phyloP scores from a whole-genome alignment of 2,888 invertebrate genomes.

The Cacoxenus indagator region DNA sequence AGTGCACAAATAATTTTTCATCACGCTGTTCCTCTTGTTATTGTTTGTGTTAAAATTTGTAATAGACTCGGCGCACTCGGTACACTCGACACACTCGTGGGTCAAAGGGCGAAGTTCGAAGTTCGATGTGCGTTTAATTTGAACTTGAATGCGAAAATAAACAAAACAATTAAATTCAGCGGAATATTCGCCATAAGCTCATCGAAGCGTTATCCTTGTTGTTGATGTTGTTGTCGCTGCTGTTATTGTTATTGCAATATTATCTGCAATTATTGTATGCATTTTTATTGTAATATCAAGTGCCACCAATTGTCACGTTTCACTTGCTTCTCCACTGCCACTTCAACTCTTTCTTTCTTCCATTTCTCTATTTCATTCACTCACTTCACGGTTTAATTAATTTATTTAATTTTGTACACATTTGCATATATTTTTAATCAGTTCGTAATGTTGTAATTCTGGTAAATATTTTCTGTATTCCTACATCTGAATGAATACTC shows the following conservation, averaged over 20 bases:
- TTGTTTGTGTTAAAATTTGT: no score
- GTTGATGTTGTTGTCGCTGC: constrained; percentile 24
- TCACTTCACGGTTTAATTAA: constrained; percentile 50
- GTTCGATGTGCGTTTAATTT: constrained; percentile 39
- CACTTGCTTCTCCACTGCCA: background rate
- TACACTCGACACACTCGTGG: background rate
- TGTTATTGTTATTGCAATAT: background rate
- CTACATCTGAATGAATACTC: constrained; percentile 20
- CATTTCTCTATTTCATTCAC: background rate
- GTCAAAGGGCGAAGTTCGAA: background rate
- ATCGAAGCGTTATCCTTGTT: background rate
- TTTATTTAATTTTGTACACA: constrained; percentile 61
- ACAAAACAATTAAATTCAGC: constrained; percentile 45
- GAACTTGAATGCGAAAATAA: constrained; percentile 51
- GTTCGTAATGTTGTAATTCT: constrained; percentile 50
- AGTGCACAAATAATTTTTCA: no score
- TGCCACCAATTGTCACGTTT: background rate
- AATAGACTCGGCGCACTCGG: constrained; percentile 14
- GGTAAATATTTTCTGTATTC: constrained; percentile 12
- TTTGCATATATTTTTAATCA: constrained; percentile 58
- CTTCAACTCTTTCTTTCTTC: background rate
- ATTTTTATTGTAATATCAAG: background rate
- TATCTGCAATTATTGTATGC: background rate
- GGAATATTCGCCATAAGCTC: background rate
- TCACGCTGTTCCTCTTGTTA: no score